Percentiles rank a stretch among this genome's conserved stretches.
Conservation (phyloP, 2,888 invertebrate species). For the Apeira syringaria region DNA sequence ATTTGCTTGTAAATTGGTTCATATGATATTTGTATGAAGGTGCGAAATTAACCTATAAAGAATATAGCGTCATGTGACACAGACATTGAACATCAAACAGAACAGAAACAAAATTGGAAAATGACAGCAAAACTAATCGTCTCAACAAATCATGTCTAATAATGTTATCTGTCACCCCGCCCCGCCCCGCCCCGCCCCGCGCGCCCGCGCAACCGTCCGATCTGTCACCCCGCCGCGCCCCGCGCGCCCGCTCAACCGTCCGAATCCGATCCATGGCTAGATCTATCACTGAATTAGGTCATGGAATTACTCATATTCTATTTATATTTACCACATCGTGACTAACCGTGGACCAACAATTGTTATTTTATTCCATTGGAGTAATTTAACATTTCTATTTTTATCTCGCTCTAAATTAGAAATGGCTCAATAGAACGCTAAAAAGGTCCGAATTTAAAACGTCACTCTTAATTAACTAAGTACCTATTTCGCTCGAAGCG, state of each 20-base stretch:
- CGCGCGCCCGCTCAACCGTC: constrained; percentile 5
- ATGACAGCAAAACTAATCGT: constrained; percentile 13
- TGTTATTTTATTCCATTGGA: constrained; percentile 10
- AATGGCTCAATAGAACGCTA: constrained; percentile 6
- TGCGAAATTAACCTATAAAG: no score
- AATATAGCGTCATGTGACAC: background rate
- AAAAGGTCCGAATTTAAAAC: constrained; percentile 14
- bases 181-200: no score
- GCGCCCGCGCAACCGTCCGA: constrained; percentile 5
- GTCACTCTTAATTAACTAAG: constrained; percentile 21
- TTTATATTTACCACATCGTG: constrained; percentile 14
- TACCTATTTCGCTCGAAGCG: constrained; percentile 21
- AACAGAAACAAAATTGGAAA: constrained; percentile 2
- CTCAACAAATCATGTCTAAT: constrained; percentile 19
- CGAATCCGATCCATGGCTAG: constrained; percentile 10
- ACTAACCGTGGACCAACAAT: constrained; percentile 7
- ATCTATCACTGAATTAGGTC: constrained; percentile 25
- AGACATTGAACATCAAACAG: constrained; percentile 11
- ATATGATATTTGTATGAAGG: no score
- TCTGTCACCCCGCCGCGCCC: constrained; percentile 15
- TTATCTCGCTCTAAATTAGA: constrained; percentile 6
- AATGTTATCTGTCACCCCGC: constrained; percentile 16
- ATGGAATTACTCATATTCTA: constrained; percentile 23
- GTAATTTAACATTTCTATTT: constrained; percentile 17
- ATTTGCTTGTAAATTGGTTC: no score